Evolutionary conservation across 2,888 invertebrate species (phyloP).

Genomic region (Eupithecia dodoneata): DNA sequence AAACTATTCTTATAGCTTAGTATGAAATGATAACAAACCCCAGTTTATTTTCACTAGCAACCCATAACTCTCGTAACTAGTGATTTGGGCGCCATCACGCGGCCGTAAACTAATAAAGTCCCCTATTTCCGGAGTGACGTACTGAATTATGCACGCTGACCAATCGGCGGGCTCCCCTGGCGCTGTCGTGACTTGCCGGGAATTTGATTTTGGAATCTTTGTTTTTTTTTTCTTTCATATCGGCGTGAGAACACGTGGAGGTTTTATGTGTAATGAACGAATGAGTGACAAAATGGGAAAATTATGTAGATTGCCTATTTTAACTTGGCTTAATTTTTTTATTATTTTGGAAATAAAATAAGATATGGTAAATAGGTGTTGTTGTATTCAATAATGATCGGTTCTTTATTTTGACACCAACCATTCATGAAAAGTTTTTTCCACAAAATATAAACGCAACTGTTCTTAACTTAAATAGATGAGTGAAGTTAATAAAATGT

Average conservation of each 20-base stretch:
- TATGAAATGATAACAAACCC: conserved; percentile 1
- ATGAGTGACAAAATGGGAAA: neutral
- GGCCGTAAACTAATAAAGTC: conserved; percentile 30
- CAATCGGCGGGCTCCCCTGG: conserved; percentile 26
- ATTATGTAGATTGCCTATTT: neutral
- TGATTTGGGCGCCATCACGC: conserved; percentile 17
- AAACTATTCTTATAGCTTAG: neutral
- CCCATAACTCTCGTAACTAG: conserved; percentile 18
- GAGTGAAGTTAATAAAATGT: no score
- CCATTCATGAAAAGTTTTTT: no score
- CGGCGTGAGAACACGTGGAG: neutral
- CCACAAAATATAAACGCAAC: no score
- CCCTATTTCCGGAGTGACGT: conserved; percentile 14
- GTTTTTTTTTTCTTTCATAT: neutral
- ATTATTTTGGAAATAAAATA: neutral
- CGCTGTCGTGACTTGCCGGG: neutral
- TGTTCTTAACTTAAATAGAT: no score
- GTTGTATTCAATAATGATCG: neutral
- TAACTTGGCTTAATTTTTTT: neutral
- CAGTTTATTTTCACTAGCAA: conserved; percentile 1
- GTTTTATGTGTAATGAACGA: neutral
- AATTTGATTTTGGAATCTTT: conserved; percentile 6
- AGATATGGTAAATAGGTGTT: no score
- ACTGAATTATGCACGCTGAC: conserved; percentile 29
- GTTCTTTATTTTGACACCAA: neutral